Evolutionary conservation across 2,888 invertebrate genomes (phyloP), one percentile per base, ranked within the genome.

Genomic region (Leptopilina drosophilae): DNA sequence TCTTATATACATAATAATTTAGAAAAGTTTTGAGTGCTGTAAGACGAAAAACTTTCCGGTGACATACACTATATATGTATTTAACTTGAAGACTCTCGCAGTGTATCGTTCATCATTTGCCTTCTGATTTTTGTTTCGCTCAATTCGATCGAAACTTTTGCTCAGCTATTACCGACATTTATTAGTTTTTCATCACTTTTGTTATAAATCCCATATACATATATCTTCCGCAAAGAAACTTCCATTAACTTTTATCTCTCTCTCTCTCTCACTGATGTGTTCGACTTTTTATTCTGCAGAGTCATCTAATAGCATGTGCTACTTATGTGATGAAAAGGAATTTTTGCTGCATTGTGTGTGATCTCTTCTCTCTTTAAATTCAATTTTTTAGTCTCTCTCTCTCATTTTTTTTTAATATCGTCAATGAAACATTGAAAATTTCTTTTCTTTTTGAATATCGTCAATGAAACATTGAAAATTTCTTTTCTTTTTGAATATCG

Each of bases 1-100:
- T 64, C 42, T 42, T 42, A 6, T 42, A 8, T 42, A 65, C 79
- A 62, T 77, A 76, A 76, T 33, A 33, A 49, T 83, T 82, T 84
- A 42, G 33, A 42, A 42, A 8, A 8, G 42, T 42, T 8, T 42
- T 42, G 42, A 1, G 42, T 42, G 33, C 33, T 33, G 42, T 53
- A 14, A n/a, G 56, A 33, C 42, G 26, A 33, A 73, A 73, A 73
- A 49, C 49, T 49, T n/a, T 53, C 26, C 33, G 3, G 26, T 56
- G 73, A 73, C 53, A 53, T 20, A 26, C 67, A 26, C 67, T 56
- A 73, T 26, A 26, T 26, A 33, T 33, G 5, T 33, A 33, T 33
- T 33, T 33, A 73, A 12, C 8, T 56, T 26, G 20, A 14, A 62
- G 6, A 56, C 73, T 33, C 33, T 3, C 33, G 33, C 33, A 33